These are phyloP conservation scores for Gorsachius magnificus DNA, from an alignment of 2,797 vertebrate genomes.

Conservation along the genomic window DNA sequence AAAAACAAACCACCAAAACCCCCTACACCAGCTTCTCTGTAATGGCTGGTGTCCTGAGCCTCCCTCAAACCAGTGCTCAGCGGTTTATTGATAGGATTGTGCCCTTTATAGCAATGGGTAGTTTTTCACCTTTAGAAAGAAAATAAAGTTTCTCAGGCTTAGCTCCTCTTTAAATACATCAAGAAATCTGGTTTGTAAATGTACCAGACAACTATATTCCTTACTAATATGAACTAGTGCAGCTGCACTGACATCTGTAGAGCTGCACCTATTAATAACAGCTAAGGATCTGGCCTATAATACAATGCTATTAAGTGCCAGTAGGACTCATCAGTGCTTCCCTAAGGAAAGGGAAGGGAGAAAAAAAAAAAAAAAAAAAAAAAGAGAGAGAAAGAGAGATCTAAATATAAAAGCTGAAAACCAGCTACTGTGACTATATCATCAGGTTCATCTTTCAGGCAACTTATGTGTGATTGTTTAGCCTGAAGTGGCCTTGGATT, in stretches of 20 bases:
- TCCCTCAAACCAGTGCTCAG: neutral
- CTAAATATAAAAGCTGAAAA: neutral
- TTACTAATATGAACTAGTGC: neutral
- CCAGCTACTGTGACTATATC: neutral
- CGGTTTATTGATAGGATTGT: neutral
- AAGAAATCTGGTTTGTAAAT: neutral
- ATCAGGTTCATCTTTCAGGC: neutral
- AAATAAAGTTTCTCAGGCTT: neutral
- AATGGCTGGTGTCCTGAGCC: neutral
- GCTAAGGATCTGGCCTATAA: neutral
- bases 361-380: rapidly evolving
- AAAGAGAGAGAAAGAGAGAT: neutral
- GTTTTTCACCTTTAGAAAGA: neutral
- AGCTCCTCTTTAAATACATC: neutral
- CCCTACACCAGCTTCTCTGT: neutral
- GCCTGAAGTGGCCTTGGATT: neutral
- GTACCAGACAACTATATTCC: neutral
- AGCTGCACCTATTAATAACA: neutral
- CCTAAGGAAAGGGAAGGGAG: no score
- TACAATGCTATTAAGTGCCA: neutral
- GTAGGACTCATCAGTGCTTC: neutral
- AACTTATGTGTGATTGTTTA: constrained; percentile 5
- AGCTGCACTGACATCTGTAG: neutral
- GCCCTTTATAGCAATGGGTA: neutral
- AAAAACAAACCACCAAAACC: neutral